Evolutionary conservation across 2,113 vertebrate species (phyloP), one percentile per base, ranked within the genome.

Genomic region (Sorex araneus): DNA sequence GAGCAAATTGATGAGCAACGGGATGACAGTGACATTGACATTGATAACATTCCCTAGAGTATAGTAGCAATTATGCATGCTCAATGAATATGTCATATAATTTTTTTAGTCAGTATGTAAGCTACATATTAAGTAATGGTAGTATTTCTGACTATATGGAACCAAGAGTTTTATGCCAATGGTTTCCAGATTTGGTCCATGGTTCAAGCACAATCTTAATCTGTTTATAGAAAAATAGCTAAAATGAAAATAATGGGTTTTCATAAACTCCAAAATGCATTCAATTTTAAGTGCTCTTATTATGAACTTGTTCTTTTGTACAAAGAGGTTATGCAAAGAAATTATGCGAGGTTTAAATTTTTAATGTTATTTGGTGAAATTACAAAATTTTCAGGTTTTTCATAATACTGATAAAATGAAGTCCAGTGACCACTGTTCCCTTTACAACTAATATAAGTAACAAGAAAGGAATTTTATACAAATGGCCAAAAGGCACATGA

Each of bases 251-350:
- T 80, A 67, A 30, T 73, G 73, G 80, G 87, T 87, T 87, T 87
- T 76, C 67, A 81, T 87, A 74, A 66, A 93, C 11, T 30, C 30
- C 11, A 40, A 87, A 78, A 54, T 54, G 27, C 70, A 54, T 27
- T 91, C 40, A 34, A 4, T 92, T 89, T 92, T 84, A 57, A 74
- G 47, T 86, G 36, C 40, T 84, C 34, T 36, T 66, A 32, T 40
- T 73, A 87, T 80, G 32, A 87, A 3, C 70, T 78, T 79, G 12
- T 73, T 40, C n/a, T 74, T 81, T 81, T 74, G 6, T 11, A 57
- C 73, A 87, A 79, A 89, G 84, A 87, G 10, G 88, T 90, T 92
- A 23, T 83, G 75, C 67, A 57, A 40, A 64, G 64, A 85, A 36
- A 81, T 50, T 66, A 45, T 64, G 4, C 47, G 21, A 71, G 10